Evolutionary conservation across 1,140 invertebrate genomes (phyloP).

Genomic region (Neuroterus valhalla): DNA sequence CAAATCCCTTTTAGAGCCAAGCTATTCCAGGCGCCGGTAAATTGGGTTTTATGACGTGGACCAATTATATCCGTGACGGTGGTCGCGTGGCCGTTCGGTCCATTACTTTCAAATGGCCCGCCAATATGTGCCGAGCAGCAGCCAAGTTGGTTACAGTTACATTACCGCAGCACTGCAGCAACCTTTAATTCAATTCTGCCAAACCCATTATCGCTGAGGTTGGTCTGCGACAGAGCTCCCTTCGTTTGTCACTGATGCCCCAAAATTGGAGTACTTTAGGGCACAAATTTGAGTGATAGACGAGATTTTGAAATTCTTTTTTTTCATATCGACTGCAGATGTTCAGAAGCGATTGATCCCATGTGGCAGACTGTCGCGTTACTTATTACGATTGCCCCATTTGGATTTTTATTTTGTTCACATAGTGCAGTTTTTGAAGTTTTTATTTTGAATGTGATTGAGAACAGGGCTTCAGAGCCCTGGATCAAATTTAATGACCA

Average conservation of each 20-base stretch:
- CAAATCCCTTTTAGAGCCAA: not conserved
- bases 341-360: not conserved
- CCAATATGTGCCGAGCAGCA: not conserved
- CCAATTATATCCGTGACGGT: constrained; percentile 16
- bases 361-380: too few relatives aligned
- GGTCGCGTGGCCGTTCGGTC: constrained; percentile 10
- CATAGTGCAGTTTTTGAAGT: too few relatives aligned
- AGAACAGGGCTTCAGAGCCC: too few relatives aligned
- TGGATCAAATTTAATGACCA: too few relatives aligned
- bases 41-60: constrained; percentile 9
- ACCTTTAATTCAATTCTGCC: not conserved
- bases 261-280: not conserved
- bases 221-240: not conserved
- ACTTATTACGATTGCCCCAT: too few relatives aligned
- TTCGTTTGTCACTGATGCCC: not conserved
- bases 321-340: constrained; percentile 12
- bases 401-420: too few relatives aligned
- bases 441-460: too few relatives aligned
- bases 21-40: not conserved
- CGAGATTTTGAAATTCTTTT: not conserved
- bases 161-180: not conserved
- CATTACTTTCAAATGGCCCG: constrained; percentile 13
- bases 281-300: not conserved
- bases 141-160: not conserved
- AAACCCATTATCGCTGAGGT: constrained; percentile 1